Base-by-base conservation (phyloP, 2,888 invertebrate genomes). In the Drosophila pseudotakahashii region DNA sequence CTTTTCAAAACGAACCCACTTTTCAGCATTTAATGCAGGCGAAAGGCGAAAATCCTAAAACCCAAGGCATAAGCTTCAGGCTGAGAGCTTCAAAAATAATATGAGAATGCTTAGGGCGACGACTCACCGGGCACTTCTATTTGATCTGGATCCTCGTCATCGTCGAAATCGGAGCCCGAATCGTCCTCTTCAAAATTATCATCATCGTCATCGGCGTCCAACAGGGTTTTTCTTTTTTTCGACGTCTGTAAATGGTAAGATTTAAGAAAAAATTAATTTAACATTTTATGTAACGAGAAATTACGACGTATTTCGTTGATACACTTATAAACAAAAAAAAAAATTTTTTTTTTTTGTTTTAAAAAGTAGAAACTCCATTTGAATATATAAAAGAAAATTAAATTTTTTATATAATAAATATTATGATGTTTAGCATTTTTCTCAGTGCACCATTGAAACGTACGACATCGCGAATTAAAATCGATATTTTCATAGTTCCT, bases 71-170 rank as follows among this genome's bases (percentile, higher is more conserved):
- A 14, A 32, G 42, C 42, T 16, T n/a, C 10, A 13, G 34, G 32
- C 36, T 60, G 44, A 19, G 11, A 10, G 36, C 30, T 9, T 32
- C 53, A 52, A 41, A 41, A 6, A 14, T 32, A 14, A 16, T 34
- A 34, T 57, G 30, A 11, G 13, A 55, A 34, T 57, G 30, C 19
- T 7, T 42, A 13, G 13, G 30, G 19, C 19, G 10, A 11, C n/a
- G 3, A 42, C 91, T 92, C 92, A 96, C 97, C 97, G 91, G 97
- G 97, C 47, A 97, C 97, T 94, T 97, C 96, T 92, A 97, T 95
- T 93, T 96, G 97, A 92, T 97, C 97, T 63, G 97, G 97, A 93
- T 97, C 97, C 84, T 96, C 97, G 91, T 97, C 97, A 85, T 97
- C 96, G 90, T 96, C 96, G 89, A 96, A 96, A 91, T 96, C 96